Evolutionary conservation across 2,888 invertebrate species (phyloP), one percentile per base, ranked within the genome.

Genomic region (Agrotis ipsilon): DNA sequence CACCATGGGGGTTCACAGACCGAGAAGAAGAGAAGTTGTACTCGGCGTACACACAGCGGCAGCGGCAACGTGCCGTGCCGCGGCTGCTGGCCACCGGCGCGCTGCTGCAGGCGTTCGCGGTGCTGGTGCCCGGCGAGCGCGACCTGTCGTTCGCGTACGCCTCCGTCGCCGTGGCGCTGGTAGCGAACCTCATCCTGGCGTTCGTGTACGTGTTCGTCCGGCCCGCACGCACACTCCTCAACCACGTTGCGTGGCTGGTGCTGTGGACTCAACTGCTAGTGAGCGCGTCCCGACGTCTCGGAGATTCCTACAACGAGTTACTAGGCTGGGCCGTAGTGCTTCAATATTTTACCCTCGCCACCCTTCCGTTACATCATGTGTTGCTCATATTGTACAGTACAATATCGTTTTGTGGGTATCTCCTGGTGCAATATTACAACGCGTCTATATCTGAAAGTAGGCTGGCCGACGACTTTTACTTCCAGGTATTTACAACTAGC

Each of bases 261-360:
- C 96, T 97, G 48, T 96, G 96, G 95, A 75, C 79, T 19, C 94
- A 95, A 81, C 87, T 96, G 14, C 82, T 95, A 54, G 78, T 92
- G 64, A 92, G 92, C 84, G 91, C 90, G 11, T 96, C 97, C 27
- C 96, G 97, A 58, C 91, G 96, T 6, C 88, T 91, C 39, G 96
- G 94, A 57, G 95, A 96, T 84, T 92, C 95, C 14, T 95, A 94
- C 86, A 95, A 96, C 83, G 97, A 98, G 90, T 96, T 97, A 75
- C 96, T 98, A 5, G 98, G 98, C 61, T 98, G 98, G 98, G 97
- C 98, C 19, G 94, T 98, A 78, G 96, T 98, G 57, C 92, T 98
- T 83, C 97, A 98, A 86, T 98, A 98, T 90, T 96, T 98, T 81
- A 97, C 98, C 62, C 97, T 98, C 88, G 97, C 98, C 65, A 97